Percentiles rank a stretch among this genome's conserved stretches.
These are phyloP conservation scores for Eristalis intricaria DNA, from an alignment of 2,888 invertebrate species.

Conservation along the genomic window DNA sequence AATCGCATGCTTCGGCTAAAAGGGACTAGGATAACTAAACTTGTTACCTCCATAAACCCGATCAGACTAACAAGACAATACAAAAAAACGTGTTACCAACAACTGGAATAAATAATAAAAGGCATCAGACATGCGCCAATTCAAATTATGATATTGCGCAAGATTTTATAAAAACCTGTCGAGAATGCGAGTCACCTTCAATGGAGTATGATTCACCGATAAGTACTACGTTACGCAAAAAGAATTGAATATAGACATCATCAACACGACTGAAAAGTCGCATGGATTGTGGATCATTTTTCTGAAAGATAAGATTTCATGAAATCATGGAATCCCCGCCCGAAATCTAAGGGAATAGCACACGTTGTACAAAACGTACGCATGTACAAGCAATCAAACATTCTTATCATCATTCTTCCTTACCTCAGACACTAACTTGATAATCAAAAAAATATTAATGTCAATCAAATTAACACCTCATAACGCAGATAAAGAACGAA, in stretches of 20 bases:
- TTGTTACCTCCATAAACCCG: not conserved
- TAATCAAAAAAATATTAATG: not conserved
- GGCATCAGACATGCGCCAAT: not conserved
- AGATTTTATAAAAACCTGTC: not conserved
- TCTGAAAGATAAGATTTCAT: not conserved
- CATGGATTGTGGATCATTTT: not conserved
- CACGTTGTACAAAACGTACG: not conserved
- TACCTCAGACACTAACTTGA: not conserved
- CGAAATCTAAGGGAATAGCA: not conserved
- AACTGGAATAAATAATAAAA: too few species aligned
- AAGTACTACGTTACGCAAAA: not conserved
- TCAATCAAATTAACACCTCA: not conserved
- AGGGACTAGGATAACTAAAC: not conserved
- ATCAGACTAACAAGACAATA: not conserved
- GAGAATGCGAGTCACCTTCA: not conserved
- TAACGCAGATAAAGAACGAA: not conserved
- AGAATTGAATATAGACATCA: not conserved
- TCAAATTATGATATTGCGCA: not conserved
- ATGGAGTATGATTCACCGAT: slow-evolving; percentile 1
- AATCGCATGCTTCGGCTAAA: too few species aligned
- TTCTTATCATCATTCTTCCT: not conserved
- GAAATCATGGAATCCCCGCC: not conserved
- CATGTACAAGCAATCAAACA: not conserved
- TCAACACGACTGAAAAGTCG: not conserved
- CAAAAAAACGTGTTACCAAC: too few species aligned